These are phyloP conservation scores for Coryphaenoides rupestris DNA, from an alignment of 2,113 vertebrate genomes.

Conservation along the genomic window DNA sequence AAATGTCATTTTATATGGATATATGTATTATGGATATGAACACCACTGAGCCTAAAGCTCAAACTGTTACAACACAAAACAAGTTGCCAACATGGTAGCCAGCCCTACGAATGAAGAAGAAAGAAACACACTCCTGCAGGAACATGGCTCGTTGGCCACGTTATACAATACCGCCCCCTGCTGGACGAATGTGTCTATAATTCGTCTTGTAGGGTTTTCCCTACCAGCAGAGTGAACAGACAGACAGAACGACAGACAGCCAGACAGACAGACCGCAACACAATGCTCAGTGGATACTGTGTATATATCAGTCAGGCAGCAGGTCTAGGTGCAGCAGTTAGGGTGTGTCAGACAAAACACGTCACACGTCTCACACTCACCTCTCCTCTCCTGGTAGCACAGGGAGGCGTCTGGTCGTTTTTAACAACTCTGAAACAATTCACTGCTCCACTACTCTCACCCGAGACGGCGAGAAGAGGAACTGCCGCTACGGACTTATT, in stretches of 20 bases:
- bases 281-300: background rate
- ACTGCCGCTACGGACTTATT: background rate
- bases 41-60: background rate
- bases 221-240: background rate
- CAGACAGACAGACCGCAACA: background rate
- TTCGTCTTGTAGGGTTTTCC: background rate
- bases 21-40: background rate
- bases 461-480: background rate
- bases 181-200: slow-evolving; percentile 30
- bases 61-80: too few relatives aligned
- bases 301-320: too few relatives aligned
- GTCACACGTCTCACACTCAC: too few relatives aligned
- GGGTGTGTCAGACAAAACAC: slow-evolving; percentile 44
- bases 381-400: too few relatives aligned
- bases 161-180: slow-evolving; percentile 47
- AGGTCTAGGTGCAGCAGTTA: slow-evolving; percentile 36
- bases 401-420: background rate
- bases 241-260: background rate
- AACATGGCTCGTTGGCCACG: background rate
- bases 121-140: background rate
- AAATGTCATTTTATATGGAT: too few relatives aligned
- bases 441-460: background rate
- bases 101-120: too few relatives aligned
- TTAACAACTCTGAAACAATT: too few relatives aligned
- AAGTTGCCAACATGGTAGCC: too few relatives aligned